Percentiles rank a stretch among this genome's conserved stretches.
Evolutionary conservation across 2,888 invertebrate species (phyloP).

Genomic region (Lasioglossum malachurum): DNA sequence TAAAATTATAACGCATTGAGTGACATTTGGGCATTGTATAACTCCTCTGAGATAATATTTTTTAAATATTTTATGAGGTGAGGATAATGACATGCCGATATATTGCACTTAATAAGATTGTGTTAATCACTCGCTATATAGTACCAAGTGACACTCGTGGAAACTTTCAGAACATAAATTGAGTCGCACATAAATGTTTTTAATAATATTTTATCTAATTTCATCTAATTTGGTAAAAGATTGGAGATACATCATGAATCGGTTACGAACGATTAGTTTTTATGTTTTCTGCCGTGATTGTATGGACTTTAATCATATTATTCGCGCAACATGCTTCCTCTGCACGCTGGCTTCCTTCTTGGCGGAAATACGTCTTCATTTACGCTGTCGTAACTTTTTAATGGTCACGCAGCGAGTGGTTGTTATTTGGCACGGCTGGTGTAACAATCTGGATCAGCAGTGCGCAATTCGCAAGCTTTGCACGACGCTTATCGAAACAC

Average conservation of each 20-base stretch:
- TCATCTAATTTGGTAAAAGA: background rate
- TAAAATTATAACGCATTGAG: background rate
- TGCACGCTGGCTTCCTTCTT: constrained; percentile 27
- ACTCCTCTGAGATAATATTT: background rate
- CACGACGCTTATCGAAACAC: constrained; percentile 9
- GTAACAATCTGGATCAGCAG: constrained; percentile 21
- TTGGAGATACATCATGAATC: background rate
- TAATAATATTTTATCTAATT: background rate
- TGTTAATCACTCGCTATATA: too few species aligned
- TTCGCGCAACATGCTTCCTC: constrained; percentile 16
- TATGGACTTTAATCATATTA: constrained; percentile 32
- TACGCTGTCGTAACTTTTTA: constrained; percentile 78
- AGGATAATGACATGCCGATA: too few species aligned
- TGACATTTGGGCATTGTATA: background rate
- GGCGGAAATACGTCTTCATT: constrained; percentile 75
- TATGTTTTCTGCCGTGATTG: constrained; percentile 35
- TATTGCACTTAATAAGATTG: too few species aligned
- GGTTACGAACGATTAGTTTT: background rate
- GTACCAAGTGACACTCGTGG: too few species aligned
- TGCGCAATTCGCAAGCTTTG: background rate
- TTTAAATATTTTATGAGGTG: too few species aligned
- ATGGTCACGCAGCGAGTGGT: constrained; percentile 68
- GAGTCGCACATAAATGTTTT: background rate
- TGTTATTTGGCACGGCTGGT: constrained; percentile 54
- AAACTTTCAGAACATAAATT: background rate